Base-by-base conservation (phyloP, 2,888 invertebrate genomes). In the Venusia cambrica region DNA sequence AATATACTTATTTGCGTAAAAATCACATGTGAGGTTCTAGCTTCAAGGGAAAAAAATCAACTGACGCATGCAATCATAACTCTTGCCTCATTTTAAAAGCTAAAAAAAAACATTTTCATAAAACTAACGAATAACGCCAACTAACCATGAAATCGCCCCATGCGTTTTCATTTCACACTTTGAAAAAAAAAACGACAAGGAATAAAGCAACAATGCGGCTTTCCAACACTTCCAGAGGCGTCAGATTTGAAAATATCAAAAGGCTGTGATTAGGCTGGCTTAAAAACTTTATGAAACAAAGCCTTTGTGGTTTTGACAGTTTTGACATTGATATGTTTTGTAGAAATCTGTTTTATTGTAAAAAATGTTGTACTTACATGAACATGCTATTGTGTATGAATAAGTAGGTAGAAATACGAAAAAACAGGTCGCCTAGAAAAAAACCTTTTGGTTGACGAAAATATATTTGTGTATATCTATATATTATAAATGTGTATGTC, bases 111-210 rank as follows among this genome's bases (percentile, higher is more conserved):
- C 31, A 35, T 39, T 61, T 65, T 67, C 62, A 68, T 66, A 69
- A 64, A 57, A 57, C 47, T 61, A 63, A 62, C 69, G 65, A 68
- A 62, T 65, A 66, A 63, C 66, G 59, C 62, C 73, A 80, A 83
- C 81, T 73, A 79, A 84, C 84, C 84, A 81, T 84, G 80, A 81
- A 84, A 84, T 78, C 68, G 70, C 64, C 63, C 80, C 78, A 78
- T 84, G 73, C 76, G 73, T 75, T 70, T 69, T 74, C 80, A 79
- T 83, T 77, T 77, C 78, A 73, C 78, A 74, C 71, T 58, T 43
- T 50, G 48, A 73, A 72, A 66, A 60, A 61, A 50, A 44, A 46
- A 56, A n/a, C n/a, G n/a, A 67, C 64, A 67, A 70, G 62, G 57
- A 62, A 54, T 70, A 63, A 57, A 58, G 58, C 54, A 53, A 72